phyloP scores from a whole-genome alignment of 1,140 invertebrate genomes.

The Drosophila repleta region DNA sequence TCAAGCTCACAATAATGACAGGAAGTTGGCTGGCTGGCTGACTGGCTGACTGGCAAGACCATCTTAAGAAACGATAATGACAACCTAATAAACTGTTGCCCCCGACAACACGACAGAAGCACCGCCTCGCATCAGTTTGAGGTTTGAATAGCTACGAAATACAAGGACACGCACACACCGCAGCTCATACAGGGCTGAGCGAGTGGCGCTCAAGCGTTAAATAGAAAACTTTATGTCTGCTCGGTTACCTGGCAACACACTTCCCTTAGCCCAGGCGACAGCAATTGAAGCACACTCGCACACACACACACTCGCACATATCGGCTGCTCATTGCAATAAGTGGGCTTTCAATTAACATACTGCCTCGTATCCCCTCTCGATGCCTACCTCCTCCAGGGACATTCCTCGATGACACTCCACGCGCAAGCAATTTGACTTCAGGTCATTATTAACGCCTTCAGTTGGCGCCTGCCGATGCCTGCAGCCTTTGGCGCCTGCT shows the following conservation, averaged over 20 bases:
- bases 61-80: conserved; percentile 77
- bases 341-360: conserved; percentile 79
- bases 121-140: conserved; percentile 60
- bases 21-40: conserved; percentile 32
- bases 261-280: conserved; percentile 10
- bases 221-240: conserved; percentile 75
- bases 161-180: conserved; percentile 9
- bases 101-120: conserved; percentile 41
- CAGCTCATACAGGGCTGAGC: conserved; percentile 12
- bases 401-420: neutral
- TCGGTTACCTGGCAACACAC: conserved; percentile 59
- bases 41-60: conserved; percentile 27
- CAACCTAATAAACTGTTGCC: conserved; percentile 80
- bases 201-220: conserved; percentile 70
- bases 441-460: conserved; percentile 73
- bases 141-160: conserved; percentile 54
- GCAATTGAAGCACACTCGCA: conserved; percentile 20
- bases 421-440: conserved; percentile 69
- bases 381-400: neutral
- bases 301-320: conserved; percentile 1
- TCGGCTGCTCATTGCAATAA: conserved; percentile 64
- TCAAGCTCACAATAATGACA: conserved; percentile 39
- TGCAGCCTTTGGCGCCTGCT: conserved; percentile 55
- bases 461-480: conserved; percentile 28
- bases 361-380: neutral